phyloP scores from a whole-genome alignment of 2,888 invertebrate species.

The Eugnorisma glareosa region DNA sequence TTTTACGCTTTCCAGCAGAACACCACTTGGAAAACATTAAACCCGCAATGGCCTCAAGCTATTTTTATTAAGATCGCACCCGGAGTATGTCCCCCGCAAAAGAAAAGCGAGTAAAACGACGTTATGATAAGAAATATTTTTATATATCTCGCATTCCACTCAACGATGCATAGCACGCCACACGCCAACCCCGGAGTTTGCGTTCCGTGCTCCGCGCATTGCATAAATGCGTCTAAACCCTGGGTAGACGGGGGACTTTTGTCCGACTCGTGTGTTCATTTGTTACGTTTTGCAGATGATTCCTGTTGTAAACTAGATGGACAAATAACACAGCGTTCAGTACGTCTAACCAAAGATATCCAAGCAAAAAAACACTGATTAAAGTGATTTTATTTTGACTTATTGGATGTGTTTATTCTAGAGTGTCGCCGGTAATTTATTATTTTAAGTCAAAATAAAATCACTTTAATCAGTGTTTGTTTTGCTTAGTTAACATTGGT shows the following conservation, averaged over 20 bases:
- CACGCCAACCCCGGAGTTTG: not conserved
- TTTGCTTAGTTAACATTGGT: too few relatives aligned
- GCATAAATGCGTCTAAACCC: not conserved
- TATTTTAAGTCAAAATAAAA: too few relatives aligned
- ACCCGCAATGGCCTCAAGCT: not conserved
- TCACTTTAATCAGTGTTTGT: too few relatives aligned
- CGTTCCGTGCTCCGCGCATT: not conserved
- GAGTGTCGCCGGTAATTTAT: too few relatives aligned
- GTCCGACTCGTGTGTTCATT: not conserved
- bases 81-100: too few relatives aligned
- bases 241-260: not conserved
- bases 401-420: too few relatives aligned
- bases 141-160: slow-evolving; percentile 9
- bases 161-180: not conserved
- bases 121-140: slow-evolving; percentile 6
- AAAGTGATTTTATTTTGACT: too few relatives aligned
- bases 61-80: slow-evolving; percentile 10
- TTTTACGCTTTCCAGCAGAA: not conserved
- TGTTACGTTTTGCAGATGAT: not conserved
- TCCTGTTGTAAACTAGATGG: too few relatives aligned
- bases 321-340: too few relatives aligned
- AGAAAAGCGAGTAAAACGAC: not conserved
- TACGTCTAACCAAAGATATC: too few relatives aligned
- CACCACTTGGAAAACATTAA: not conserved
- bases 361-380: too few relatives aligned